Evolutionary conservation across 1,140 invertebrate species (phyloP).

Genomic region (Polypedilum pembai): DNA sequence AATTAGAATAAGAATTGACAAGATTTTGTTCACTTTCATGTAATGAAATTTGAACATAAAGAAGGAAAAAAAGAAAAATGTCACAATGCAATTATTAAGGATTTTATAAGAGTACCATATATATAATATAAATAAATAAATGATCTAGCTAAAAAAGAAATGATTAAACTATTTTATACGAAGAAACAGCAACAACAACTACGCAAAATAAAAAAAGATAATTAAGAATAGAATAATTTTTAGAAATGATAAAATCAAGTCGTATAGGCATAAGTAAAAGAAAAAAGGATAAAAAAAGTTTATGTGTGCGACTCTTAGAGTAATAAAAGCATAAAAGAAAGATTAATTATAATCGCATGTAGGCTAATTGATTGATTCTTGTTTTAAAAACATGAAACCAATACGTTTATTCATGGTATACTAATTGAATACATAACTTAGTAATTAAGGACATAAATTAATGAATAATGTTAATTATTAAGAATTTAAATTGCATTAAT

Average conservation of each 20-base stretch:
- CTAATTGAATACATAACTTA: slow-evolving; percentile 7
- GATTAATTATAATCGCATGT: not conserved
- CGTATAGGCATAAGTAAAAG: not conserved
- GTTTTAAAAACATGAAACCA: slow-evolving; percentile 5
- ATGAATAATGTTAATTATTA: no score
- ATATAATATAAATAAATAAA: slow-evolving; percentile 4
- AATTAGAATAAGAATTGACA: not conserved
- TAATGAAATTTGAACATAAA: not conserved
- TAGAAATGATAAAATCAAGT: not conserved
- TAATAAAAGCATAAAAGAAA: not conserved
- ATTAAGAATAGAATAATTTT: not conserved
- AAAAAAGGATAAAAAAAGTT: not conserved
- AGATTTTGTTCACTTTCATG: not conserved
- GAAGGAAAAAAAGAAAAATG: not conserved
- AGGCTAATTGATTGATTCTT: slow-evolving; percentile 9
- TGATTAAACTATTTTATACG: slow-evolving; percentile 1
- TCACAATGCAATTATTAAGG: slow-evolving; percentile 17
- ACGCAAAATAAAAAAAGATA: not conserved
- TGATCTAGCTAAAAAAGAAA: not conserved
- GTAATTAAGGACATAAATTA: not conserved
- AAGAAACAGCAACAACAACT: not conserved
- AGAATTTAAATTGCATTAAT: no score
- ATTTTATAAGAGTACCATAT: not conserved
- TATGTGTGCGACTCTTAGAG: not conserved
- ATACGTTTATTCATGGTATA: slow-evolving; percentile 18